These are phyloP conservation scores for Chlorops oryzae DNA, from an alignment of 1,140 invertebrate genomes.

Conservation along the genomic window DNA sequence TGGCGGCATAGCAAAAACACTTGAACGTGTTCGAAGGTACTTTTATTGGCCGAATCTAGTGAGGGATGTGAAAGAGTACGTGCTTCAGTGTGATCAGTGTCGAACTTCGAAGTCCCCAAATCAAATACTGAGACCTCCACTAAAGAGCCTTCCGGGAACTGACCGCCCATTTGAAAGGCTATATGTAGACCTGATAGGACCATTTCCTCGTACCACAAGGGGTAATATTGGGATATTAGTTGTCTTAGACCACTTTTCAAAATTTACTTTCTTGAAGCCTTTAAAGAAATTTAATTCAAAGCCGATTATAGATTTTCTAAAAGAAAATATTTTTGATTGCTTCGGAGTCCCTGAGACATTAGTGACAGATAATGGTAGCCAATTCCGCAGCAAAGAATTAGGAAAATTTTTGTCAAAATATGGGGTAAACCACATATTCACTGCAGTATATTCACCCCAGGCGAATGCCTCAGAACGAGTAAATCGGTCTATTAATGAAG, in stretches of 20 bases:
- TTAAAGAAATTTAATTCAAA: too few species aligned
- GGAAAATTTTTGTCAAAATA: too few species aligned
- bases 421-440: too few species aligned
- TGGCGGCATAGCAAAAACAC: neutral
- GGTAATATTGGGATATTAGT: neutral
- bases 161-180: neutral
- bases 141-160: neutral
- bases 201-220: conserved; percentile 9
- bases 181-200: conserved; percentile 8
- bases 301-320: too few species aligned
- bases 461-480: too few species aligned
- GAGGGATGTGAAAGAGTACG: neutral
- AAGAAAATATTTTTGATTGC: too few species aligned
- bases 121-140: neutral
- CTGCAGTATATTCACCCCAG: too few species aligned
- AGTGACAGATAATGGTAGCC: too few species aligned
- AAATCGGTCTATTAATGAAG: too few species aligned
- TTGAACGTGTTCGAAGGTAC: neutral
- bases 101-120: conserved; percentile 3
- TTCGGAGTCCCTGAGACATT: too few species aligned
- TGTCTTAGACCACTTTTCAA: conserved; percentile 3
- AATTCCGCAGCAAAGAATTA: too few species aligned
- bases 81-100: neutral
- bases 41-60: neutral
- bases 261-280: too few species aligned